A percentile compares a stretch with the other conserved stretches of the same genome.
Evolutionary conservation across 1,140 invertebrate species (phyloP).

Genomic region (Drosophila paulistorum): DNA sequence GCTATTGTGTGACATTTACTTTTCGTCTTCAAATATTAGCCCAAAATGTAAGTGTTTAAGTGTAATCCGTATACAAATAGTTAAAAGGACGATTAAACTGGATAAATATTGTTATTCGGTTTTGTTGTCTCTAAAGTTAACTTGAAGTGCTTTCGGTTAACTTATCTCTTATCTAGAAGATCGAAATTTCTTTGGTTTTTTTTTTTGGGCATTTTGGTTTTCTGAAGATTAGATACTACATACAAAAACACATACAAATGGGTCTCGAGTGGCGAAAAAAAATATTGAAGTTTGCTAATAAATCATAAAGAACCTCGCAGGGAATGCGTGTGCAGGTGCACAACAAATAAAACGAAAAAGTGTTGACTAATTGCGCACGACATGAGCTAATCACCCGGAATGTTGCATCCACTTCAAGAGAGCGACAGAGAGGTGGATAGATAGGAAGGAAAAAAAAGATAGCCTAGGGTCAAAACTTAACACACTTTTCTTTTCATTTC

Average conservation of each 20-base stretch:
- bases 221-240: conserved; percentile 12
- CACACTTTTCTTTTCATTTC: conserved; percentile 74
- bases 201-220: conserved; percentile 1
- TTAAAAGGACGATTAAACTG: conserved; percentile 1
- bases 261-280: conserved; percentile 38
- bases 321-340: conserved; percentile 16
- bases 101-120: conserved; percentile 1
- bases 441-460: conserved; percentile 27
- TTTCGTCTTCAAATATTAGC: neutral
- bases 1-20: conserved; percentile 3
- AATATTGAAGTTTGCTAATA: conserved; percentile 16
- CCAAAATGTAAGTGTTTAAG: neutral
- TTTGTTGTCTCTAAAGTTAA: neutral
- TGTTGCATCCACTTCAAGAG: conserved; percentile 26
- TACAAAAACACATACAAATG: neutral
- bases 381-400: conserved; percentile 52
- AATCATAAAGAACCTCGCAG: conserved; percentile 7
- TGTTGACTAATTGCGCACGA: conserved; percentile 10
- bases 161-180: conserved; percentile 12
- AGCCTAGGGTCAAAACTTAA: conserved; percentile 72
- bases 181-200: neutral
- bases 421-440: conserved; percentile 8
- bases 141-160: neutral
- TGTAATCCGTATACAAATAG: neutral
- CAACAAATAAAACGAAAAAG: neutral